These are phyloP conservation scores for Gopherus evgoodei DNA, from an alignment of 2,113 vertebrate species.

Conservation along the genomic window DNA sequence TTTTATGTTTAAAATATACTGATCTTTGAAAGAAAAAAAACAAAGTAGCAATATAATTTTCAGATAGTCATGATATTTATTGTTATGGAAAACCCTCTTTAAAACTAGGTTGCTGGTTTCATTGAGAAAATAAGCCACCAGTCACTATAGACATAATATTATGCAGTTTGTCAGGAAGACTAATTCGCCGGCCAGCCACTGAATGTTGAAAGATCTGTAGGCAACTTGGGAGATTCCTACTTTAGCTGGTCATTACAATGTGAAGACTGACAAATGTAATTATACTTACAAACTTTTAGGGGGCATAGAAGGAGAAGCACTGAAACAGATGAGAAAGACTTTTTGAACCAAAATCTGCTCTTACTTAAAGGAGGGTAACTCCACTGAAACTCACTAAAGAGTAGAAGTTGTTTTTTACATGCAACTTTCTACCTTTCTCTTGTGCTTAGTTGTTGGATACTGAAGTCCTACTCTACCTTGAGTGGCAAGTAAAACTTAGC, in stretches of 20 bases:
- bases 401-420: background rate
- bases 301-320: background rate
- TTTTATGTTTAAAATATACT: background rate
- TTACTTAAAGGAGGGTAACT: background rate
- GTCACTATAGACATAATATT: background rate
- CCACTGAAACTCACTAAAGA: background rate
- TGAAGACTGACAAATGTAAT: background rate
- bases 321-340: background rate
- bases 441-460: background rate
- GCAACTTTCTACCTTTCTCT: background rate
- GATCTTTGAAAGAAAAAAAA: background rate
- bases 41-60: background rate
- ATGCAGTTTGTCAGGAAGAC: background rate
- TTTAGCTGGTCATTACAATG: background rate
- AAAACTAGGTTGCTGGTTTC: background rate
- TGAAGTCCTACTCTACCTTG: background rate
- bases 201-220: background rate
- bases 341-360: background rate
- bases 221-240: background rate
- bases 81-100: background rate
- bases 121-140: background rate
- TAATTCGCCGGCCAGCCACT: background rate
- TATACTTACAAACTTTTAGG: background rate
- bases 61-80: background rate
- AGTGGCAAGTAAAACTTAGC: background rate